Base-by-base conservation (phyloP, 2,888 invertebrate species). In the Spisula solida region DNA sequence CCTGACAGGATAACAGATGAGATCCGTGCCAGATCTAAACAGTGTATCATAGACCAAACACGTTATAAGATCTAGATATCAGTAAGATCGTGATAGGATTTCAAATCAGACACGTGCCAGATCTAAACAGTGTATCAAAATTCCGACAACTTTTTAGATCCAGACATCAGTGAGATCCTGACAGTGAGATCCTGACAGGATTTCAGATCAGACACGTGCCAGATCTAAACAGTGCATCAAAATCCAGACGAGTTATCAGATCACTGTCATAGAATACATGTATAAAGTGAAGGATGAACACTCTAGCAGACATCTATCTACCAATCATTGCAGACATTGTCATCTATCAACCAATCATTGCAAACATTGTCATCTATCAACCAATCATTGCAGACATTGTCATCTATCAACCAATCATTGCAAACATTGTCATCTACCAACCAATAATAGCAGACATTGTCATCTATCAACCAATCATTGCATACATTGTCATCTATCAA, bases 401-500 rank as follows among this genome's bases (percentile, higher is more conserved):
- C n/a, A n/a, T n/a, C n/a, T n/a, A n/a, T n/a, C n/a, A n/a, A n/a
- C n/a, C n/a, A n/a, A n/a, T n/a, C n/a, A n/a, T n/a, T n/a, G n/a
- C n/a, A n/a, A n/a, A n/a, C n/a, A n/a, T n/a, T n/a, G n/a, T n/a
- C n/a, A n/a, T n/a, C n/a, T n/a, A n/a, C n/a, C n/a, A n/a, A n/a
- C n/a, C n/a, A n/a, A n/a, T n/a, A n/a, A n/a, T n/a, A n/a, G n/a
- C n/a, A 41, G 41, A 41, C 41, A 41, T 41, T 41, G 41, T 41
- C 8, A 41, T 60, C 8, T 60, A 75, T 75, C 75, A 75, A 31
- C 34, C 34, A 75, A 75, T 51, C n/a, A 81, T 81, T 81, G 81
- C 81, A 81, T n/a, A n/a, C n/a, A n/a, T n/a, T n/a, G n/a, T n/a
- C n/a, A n/a, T 60, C 8, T 60, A 75, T 75, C 75, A 75, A 31